phyloP scores from a whole-genome alignment of 2,888 invertebrate species.

The Ramazzottius varieornatus region DNA sequence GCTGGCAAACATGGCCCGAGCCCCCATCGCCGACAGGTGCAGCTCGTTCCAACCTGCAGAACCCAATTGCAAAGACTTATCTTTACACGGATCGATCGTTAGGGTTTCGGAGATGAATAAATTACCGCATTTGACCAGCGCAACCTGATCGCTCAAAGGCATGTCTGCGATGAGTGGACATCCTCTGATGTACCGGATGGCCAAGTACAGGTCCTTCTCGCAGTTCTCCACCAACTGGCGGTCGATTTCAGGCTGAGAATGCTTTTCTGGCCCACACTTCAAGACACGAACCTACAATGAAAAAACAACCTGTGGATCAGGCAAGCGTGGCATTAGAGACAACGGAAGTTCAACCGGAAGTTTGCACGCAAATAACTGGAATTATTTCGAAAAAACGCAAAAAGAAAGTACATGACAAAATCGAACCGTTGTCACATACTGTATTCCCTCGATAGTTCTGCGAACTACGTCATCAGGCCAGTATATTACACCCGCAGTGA shows the following conservation, averaged over 20 bases:
- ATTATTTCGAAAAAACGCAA: too few species aligned
- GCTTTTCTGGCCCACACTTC: too few species aligned
- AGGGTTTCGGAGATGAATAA: not conserved
- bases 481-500: too few species aligned
- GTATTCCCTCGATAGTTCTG: too few species aligned
- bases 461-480: too few species aligned
- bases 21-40: slow-evolving; percentile 71
- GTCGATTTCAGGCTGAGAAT: not conserved
- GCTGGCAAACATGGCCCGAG: slow-evolving; percentile 49
- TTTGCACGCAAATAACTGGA: too few species aligned
- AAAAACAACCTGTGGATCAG: too few species aligned
- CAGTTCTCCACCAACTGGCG: not conserved
- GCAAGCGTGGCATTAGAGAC: too few species aligned
- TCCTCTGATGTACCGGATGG: not conserved
- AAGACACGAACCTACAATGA: too few species aligned
- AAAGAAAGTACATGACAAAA: too few species aligned
- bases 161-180: not conserved
- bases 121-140: not conserved
- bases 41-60: slow-evolving; percentile 67
- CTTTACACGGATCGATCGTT: not conserved
- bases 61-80: slow-evolving; percentile 6
- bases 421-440: too few species aligned
- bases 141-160: not conserved
- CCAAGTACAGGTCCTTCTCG: not conserved
- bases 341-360: too few species aligned